Evolutionary conservation across 1,140 invertebrate species (phyloP).

Genomic region (Dreissena rostriformis): DNA sequence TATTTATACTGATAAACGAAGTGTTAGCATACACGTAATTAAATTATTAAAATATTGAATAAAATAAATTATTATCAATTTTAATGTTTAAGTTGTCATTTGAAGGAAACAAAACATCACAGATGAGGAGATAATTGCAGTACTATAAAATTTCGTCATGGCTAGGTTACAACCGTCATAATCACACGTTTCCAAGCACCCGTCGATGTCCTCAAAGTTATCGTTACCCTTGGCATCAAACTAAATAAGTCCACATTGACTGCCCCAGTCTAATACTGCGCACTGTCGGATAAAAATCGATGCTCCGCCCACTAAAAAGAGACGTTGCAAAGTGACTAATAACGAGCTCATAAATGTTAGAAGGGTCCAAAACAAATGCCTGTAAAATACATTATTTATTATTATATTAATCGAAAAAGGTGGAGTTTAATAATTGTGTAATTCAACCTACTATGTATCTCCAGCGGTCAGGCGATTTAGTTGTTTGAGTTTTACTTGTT

Average conservation of each 20-base stretch:
- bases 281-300: constrained; percentile 43
- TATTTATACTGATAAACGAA: too few species aligned
- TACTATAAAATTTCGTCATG: constrained; percentile 18
- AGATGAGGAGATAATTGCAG: neutral
- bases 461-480: too few species aligned
- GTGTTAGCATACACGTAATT: too few species aligned
- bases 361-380: neutral
- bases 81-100: too few species aligned
- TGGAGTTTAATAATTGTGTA: too few species aligned
- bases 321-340: neutral
- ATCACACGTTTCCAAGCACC: constrained; percentile 54
- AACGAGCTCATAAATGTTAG: neutral
- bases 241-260: constrained; percentile 42
- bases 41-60: too few species aligned
- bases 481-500: too few species aligned
- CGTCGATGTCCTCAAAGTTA: constrained; percentile 41
- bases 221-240: constrained; percentile 4
- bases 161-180: constrained; percentile 52
- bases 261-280: constrained; percentile 43
- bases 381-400: too few species aligned
- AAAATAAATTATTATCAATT: too few species aligned
- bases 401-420: too few species aligned
- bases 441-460: too few species aligned
- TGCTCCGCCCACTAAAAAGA: constrained; percentile 40
- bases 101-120: neutral